Evolutionary conservation across 2,888 invertebrate genomes (phyloP).

Genomic region (Dryobota labecula): DNA sequence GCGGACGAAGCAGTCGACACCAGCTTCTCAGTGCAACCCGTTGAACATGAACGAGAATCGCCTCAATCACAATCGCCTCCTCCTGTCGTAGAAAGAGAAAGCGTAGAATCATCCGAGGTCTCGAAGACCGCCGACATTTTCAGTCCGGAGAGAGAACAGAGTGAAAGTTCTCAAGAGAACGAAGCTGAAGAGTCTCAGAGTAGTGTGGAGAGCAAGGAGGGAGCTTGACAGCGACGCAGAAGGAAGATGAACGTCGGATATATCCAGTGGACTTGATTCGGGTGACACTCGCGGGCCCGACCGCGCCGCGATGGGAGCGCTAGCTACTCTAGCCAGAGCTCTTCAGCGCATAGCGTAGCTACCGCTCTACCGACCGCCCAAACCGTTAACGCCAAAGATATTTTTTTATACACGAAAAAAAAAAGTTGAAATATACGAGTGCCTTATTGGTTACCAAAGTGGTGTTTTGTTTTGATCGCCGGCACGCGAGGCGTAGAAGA

Average conservation of each 20-base stretch:
- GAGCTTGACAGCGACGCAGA: constrained; percentile 79
- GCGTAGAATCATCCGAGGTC: constrained; percentile 29
- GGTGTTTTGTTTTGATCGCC: constrained; percentile 87
- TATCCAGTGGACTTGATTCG: constrained; percentile 88
- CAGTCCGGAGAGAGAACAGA: constrained; percentile 61
- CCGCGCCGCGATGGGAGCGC: constrained; percentile 25
- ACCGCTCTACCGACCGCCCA: constrained; percentile 54
- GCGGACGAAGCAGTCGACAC: constrained; percentile 78
- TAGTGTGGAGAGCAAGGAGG: constrained; percentile 70
- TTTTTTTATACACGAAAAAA: constrained; percentile 82
- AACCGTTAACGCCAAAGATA: constrained; percentile 86
- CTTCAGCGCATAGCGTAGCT: constrained; percentile 44
- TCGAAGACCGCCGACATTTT: constrained; percentile 75
- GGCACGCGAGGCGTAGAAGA: constrained; percentile 78
- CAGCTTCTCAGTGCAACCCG: constrained; percentile 73
- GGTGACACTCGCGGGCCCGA: constrained; percentile 77
- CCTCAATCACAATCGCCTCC: constrained; percentile 44
- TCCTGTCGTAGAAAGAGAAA: constrained; percentile 59
- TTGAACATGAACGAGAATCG: constrained; percentile 21
- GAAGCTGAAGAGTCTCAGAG: constrained; percentile 49
- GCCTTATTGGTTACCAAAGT: constrained; percentile 89
- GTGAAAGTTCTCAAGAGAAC: constrained; percentile 36
- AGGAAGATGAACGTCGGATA: constrained; percentile 81
- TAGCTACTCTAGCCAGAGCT: constrained; percentile 32
- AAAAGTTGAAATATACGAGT: constrained; percentile 88